A percentile compares a stretch with the other conserved stretches of the same genome.
Conservation (phyloP, 2,797 vertebrate genomes). For the Mus spretus region DNA sequence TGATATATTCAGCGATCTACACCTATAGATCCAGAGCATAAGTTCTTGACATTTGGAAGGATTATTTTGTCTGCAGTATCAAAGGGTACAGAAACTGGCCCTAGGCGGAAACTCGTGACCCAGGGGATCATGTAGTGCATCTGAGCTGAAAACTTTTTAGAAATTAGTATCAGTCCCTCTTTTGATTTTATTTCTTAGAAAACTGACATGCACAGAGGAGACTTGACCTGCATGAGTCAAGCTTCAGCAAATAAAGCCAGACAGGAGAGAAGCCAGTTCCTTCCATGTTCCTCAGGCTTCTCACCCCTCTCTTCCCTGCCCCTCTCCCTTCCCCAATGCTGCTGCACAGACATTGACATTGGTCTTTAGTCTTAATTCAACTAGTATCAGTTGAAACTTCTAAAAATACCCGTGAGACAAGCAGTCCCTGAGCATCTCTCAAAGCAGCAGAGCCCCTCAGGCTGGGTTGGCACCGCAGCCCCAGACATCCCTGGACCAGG, state of each 20-base stretch:
- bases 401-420: conserved; percentile 42
- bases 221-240: neutral
- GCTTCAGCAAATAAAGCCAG: neutral
- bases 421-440: conserved; percentile 7
- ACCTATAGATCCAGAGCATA: conserved; percentile 29
- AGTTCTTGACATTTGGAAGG: conserved; percentile 14
- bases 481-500: conserved; percentile 80
- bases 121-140: neutral
- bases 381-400: conserved; percentile 56
- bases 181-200: neutral
- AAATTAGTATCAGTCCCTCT: neutral
- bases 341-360: conserved; percentile 78
- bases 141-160: neutral
- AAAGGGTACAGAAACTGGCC: neutral
- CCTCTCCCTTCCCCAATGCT: conserved; percentile 31
- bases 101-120: neutral
- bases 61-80: neutral
- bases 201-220: neutral
- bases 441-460: neutral
- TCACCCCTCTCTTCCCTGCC: neutral
- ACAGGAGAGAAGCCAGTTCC: neutral
- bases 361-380: conserved; percentile 76
- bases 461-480: conserved; percentile 78
- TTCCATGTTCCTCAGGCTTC: neutral
- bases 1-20: conserved; percentile 17